Percentiles rank a stretch among this genome's conserved stretches.
Conservation (phyloP, 2,113 vertebrate species). For the Gasterosteus aculeatus region DNA sequence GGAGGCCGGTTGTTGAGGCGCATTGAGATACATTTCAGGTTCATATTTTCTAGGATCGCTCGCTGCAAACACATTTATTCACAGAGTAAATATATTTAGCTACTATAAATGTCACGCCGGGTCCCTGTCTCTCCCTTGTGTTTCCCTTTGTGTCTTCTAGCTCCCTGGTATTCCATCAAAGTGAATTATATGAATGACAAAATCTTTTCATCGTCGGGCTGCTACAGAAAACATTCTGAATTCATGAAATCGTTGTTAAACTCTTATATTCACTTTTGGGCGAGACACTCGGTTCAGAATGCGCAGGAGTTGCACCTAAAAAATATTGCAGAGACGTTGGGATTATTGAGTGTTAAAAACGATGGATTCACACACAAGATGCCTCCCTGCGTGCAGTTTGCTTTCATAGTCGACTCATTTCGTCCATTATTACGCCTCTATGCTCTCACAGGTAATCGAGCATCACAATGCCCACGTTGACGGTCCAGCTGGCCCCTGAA, state of each 20-base stretch:
- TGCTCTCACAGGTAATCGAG: conserved; percentile 37
- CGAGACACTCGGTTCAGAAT: too few species aligned
- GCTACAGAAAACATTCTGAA: neutral
- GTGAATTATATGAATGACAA: neutral
- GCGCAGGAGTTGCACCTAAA: too few species aligned
- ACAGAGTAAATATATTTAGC: neutral
- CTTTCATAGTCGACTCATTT: conserved; percentile 11
- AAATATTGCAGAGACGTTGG: neutral
- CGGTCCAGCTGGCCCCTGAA: conserved; percentile 6
- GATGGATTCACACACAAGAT: neutral
- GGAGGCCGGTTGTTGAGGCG: neutral
- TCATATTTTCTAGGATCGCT: neutral
- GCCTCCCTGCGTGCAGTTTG: too few species aligned
- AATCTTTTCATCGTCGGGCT: neutral
- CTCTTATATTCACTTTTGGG: too few species aligned
- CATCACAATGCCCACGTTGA: neutral
- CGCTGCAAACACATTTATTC: neutral
- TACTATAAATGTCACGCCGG: neutral
- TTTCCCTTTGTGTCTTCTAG: neutral
- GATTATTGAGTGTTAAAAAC: too few species aligned
- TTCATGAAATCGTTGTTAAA: too few species aligned
- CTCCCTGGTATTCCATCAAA: neutral
- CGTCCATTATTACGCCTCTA: neutral
- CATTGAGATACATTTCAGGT: neutral
- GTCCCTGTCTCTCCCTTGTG: neutral